Evolutionary conservation across 2,113 vertebrate species (phyloP), one percentile per base, ranked within the genome.

Genomic region (Rhinolophus sinicus): DNA sequence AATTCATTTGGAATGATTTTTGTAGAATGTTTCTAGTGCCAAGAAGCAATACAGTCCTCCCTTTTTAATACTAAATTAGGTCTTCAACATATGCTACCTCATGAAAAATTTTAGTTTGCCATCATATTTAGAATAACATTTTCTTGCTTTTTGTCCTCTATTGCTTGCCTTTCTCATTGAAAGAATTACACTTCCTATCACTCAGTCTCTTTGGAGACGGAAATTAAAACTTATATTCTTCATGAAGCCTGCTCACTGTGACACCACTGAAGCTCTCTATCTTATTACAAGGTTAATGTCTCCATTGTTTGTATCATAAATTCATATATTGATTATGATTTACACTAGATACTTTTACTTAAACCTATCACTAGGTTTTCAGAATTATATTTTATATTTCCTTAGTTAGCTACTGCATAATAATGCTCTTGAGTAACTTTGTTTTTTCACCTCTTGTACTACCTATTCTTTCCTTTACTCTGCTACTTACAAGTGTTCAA

Each of bases 81-180:
- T 92, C 14, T 94, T 11, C 35, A 56, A 19, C 9, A 21, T 75
- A 19, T n/a, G 44, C 21, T 13, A 62, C 1, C 9, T 67, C 65
- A 75, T 67, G 47, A 75, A 84, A 54, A 54, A 47, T 50, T 69
- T 76, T 75, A 65, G 5, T 72, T 86, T 89, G 26, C 22, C 78
- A 95, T 96, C 30, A 84, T 90, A 70, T 50, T 83, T 83, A 76
- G 6, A 56, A 2, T 3, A 88, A 21, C 47, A 24, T 0, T 52
- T 95, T 69, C 35, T 93, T 69, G 28, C 1, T 12, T 92, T 75
- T 87, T 69, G 7, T 75, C 33, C 22, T 75, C 7, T 54, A 54
- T 67, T 91, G 24, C 5, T 65, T 92, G 22, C 14, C 21, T 95
- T 94, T 97, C 16, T 85, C 40, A 72, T 11, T 87, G 82, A 73